Evolutionary conservation across 1,140 invertebrate species (phyloP).

Genomic region (Danaus plexippus): DNA sequence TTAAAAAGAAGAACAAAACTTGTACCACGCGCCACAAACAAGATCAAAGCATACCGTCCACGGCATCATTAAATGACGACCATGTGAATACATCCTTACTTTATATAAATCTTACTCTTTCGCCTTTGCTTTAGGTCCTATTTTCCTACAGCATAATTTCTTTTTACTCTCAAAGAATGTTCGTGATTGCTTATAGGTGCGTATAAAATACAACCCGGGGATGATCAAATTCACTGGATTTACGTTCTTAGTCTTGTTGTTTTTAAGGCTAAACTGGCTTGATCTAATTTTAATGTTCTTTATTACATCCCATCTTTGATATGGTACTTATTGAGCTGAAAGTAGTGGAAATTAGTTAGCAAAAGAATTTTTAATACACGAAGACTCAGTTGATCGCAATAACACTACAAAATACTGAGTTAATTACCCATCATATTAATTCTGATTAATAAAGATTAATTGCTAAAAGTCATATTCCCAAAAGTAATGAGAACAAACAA

Average conservation of each 20-base stretch:
- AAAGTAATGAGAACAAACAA: no score
- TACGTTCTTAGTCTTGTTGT: not conserved
- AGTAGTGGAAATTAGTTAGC: slow-evolving; percentile 16
- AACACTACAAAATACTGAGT: not conserved
- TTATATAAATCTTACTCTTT: slow-evolving; percentile 17
- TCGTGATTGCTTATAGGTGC: slow-evolving; percentile 24
- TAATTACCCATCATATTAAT: no score
- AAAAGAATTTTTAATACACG: not conserved
- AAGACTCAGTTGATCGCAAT: not conserved
- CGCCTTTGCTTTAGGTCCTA: slow-evolving; percentile 17
- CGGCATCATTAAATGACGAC: slow-evolving; percentile 63
- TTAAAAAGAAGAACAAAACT: slow-evolving; percentile 4
- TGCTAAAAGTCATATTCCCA: no score
- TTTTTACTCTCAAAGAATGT: slow-evolving; percentile 22
- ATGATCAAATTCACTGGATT: slow-evolving; percentile 4
- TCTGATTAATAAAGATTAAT: no score
- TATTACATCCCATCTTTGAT: slow-evolving; percentile 10
- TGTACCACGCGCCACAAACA: slow-evolving; percentile 35
- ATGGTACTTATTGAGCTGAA: slow-evolving; percentile 11
- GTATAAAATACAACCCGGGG: slow-evolving; percentile 15
- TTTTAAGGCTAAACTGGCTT: slow-evolving; percentile 1
- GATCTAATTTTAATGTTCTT: slow-evolving; percentile 6
- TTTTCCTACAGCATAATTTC: slow-evolving; percentile 17
- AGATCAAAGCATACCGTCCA: slow-evolving; percentile 59
- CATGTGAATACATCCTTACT: slow-evolving; percentile 35